Evolutionary conservation across 1,140 invertebrate genomes (phyloP).

Genomic region (Rhyzopertha dominica): DNA sequence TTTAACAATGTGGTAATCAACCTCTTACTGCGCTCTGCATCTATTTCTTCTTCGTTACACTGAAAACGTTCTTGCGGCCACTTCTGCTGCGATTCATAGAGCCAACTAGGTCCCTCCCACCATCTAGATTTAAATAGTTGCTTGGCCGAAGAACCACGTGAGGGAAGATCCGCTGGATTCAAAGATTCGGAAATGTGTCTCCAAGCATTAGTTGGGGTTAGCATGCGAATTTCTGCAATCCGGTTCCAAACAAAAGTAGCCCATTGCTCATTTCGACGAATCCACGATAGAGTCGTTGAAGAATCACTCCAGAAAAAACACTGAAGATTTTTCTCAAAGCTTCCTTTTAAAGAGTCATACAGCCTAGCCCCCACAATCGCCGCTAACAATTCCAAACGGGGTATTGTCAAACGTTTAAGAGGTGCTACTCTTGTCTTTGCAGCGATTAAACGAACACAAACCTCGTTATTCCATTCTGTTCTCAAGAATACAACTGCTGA

Average conservation of each 20-base stretch:
- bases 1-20: no score
- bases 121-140: no score
- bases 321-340: conserved; percentile 9
- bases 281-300: conserved; percentile 31
- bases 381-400: conserved; percentile 18
- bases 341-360: conserved; percentile 12
- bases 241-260: conserved; percentile 36
- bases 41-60: no score
- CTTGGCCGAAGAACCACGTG: no score
- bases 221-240: no score
- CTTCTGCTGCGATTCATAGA: no score
- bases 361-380: conserved; percentile 13
- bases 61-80: no score
- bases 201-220: no score
- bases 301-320: conserved; percentile 25
- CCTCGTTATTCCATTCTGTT: neutral
- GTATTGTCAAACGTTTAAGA: conserved; percentile 20
- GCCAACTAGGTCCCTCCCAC: no score
- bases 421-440: conserved; percentile 25
- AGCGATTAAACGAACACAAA: conserved; percentile 7
- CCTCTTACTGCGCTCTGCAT: no score
- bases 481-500: conserved; percentile 14
- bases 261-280: conserved; percentile 23
- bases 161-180: no score
- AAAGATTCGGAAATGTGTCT: no score